A percentile compares a stretch with the other conserved stretches of the same genome.
Conservation (phyloP, 2,113 vertebrate species). For the Silurus glanis region DNA sequence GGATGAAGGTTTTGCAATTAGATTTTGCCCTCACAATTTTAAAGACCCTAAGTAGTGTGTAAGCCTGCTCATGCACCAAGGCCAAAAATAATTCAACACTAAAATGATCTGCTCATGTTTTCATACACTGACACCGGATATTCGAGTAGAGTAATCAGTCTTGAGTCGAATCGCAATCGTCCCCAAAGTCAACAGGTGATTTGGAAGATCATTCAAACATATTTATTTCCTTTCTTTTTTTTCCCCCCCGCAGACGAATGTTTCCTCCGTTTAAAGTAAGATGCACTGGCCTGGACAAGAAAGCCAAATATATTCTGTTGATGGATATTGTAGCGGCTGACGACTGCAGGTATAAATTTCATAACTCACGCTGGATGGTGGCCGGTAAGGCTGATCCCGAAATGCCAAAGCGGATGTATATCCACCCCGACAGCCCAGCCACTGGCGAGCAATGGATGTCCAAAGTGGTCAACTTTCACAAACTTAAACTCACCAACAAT, state of each 20-base stretch:
- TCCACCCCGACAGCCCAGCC: conserved; percentile 98
- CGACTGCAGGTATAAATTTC: conserved; percentile 99
- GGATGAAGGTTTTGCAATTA: background rate
- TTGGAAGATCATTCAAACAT: background rate
- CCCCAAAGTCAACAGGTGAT: conserved; percentile 7
- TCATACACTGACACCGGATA: background rate
- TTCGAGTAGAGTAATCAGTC: background rate
- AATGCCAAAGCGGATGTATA: conserved; percentile 99
- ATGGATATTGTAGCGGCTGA: conserved; percentile 99
- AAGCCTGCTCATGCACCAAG: conserved; percentile 5
- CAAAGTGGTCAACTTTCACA: conserved; percentile 99
- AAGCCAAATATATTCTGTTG: conserved; percentile 97
- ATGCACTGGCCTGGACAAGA: conserved; percentile 97
- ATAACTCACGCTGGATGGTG: conserved; percentile 99
- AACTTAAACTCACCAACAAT: conserved; percentile 99
- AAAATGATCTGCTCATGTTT: background rate
- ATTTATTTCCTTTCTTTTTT: conserved; percentile 35
- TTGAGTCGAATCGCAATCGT: background rate
- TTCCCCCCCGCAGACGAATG: conserved; percentile 86
- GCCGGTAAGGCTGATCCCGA: conserved; percentile 98
- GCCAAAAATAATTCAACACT: background rate
- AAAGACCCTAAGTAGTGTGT: background rate
- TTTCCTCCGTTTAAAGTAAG: conserved; percentile 99
- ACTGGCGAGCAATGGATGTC: conserved; percentile 99
- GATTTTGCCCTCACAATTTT: background rate